A percentile compares a stretch with the other conserved stretches of the same genome.
These are phyloP conservation scores for Drosophila baimaii DNA, from an alignment of 1,140 invertebrate genomes.

Conservation along the genomic window DNA sequence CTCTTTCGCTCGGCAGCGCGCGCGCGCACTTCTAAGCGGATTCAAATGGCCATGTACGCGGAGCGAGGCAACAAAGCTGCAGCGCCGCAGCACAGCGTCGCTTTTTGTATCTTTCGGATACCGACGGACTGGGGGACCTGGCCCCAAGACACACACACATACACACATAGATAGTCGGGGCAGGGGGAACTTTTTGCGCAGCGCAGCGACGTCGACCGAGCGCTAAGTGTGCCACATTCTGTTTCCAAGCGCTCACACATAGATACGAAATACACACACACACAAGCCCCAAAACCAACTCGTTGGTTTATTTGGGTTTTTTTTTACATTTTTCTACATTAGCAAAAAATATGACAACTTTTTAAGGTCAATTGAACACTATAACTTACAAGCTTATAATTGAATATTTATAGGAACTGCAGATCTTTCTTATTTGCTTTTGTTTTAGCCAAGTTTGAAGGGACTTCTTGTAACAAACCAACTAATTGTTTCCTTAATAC, in stretches of 20 bases:
- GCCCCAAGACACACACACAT: constrained; percentile 10
- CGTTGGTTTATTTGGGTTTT: constrained; percentile 22
- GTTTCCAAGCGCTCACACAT: constrained; percentile 75
- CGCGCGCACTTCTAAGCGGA: constrained; percentile 75
- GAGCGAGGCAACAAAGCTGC: constrained; percentile 39
- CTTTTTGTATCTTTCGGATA: constrained; percentile 73
- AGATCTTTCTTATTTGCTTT: not conserved
- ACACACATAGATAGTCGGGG: constrained; percentile 1
- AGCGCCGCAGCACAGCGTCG: constrained; percentile 28
- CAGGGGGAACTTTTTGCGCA: constrained; percentile 66
- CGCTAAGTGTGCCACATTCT: constrained; percentile 77
- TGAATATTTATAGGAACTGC: not conserved
- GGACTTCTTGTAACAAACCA: not conserved
- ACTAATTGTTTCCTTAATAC: not conserved
- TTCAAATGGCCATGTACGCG: constrained; percentile 65
- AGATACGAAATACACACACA: constrained; percentile 29
- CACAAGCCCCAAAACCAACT: constrained; percentile 29
- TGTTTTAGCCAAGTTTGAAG: not conserved
- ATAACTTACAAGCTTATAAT: not conserved
- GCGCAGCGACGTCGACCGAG: constrained; percentile 61
- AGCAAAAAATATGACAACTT: constrained; percentile 15
- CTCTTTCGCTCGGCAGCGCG: constrained; percentile 44
- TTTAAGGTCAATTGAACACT: constrained; percentile 11
- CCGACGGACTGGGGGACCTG: constrained; percentile 36
- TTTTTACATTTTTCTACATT: constrained; percentile 29